Evolutionary conservation across 1,140 invertebrate species (phyloP), one percentile per base, ranked within the genome.

Genomic region (Polyergus mexicanus): DNA sequence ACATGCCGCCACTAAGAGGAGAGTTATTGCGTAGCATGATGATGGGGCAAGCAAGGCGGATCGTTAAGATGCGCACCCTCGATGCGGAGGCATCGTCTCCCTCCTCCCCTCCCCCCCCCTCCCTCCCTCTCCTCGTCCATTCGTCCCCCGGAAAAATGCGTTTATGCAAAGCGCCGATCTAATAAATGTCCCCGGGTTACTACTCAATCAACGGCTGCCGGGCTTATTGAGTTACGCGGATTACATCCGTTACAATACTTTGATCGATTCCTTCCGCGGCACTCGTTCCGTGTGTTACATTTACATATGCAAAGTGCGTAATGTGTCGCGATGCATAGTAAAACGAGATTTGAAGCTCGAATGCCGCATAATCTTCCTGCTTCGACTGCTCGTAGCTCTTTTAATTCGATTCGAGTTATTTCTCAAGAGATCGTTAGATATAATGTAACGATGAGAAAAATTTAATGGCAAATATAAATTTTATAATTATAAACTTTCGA

Each of bases 11-110:
- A 28, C 81, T 75, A 81, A 65, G 86, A 76, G 25, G 65, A 86
- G 86, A 77, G 35, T 86, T 88, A 86, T 86, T 77, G 77, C 54
- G 22, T 72, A 69, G 58, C 76, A 69, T 83, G 86, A 89, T 89
- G 77, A 89, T 83, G 76, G 74, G 69, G 63, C 51, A 85, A 85
- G 44, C 35, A 22, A 54, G 58, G 25, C 22, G 38, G 58, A 28
- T 86, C 86, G 77, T 89, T 89, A 88, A 63, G 66, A 51, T 51
- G 22, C n/a, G 77, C 69, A 83, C 47, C n/a, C 72, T 71, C 71
- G 69, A 77, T 54, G 51, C 54, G 13, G 0, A 2, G 32, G 19
- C 22, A 54, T 16, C 32, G 38, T 28, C 32, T 32, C 32, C 32
- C 32, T 32, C 3, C 3, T 32, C 32, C 32, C 32, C 32, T 4